Evolutionary conservation across 2,113 vertebrate genomes (phyloP).

Genomic region (Podiceps cristatus): DNA sequence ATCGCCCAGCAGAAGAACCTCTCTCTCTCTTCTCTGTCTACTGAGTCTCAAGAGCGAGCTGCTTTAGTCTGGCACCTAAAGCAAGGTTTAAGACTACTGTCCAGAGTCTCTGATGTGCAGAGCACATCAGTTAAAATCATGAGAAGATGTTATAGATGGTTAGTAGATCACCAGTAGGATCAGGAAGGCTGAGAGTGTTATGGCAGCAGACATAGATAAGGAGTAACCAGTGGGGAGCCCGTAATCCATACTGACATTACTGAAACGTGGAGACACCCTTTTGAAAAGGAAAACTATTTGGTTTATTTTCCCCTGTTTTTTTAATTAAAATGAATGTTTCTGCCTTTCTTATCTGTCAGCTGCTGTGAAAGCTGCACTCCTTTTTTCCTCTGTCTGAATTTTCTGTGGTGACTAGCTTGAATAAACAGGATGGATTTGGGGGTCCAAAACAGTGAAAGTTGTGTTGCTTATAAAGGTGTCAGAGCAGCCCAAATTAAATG

Average conservation of each 20-base stretch:
- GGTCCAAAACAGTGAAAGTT: background rate
- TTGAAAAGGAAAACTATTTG: background rate
- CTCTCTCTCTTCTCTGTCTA: background rate
- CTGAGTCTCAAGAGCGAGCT: background rate
- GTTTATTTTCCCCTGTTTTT: background rate
- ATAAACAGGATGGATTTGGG: background rate
- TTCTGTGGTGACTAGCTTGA: background rate
- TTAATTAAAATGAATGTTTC: background rate
- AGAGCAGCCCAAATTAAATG: background rate
- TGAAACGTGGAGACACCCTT: background rate
- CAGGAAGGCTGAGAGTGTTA: background rate
- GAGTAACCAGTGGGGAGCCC: background rate
- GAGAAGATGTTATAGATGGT: background rate
- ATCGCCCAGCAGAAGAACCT: background rate
- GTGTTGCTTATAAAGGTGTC: background rate
- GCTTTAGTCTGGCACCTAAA: background rate
- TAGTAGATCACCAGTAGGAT: background rate
- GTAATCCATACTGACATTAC: background rate
- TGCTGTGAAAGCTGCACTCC: background rate
- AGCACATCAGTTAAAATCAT: background rate
- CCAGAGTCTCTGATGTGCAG: background rate
- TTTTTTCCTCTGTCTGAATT: background rate
- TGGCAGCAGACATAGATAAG: background rate
- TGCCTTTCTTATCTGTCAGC: background rate
- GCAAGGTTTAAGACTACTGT: background rate